Conservation (phyloP, 2,113 vertebrate species). For the Cervus canadensis region DNA sequence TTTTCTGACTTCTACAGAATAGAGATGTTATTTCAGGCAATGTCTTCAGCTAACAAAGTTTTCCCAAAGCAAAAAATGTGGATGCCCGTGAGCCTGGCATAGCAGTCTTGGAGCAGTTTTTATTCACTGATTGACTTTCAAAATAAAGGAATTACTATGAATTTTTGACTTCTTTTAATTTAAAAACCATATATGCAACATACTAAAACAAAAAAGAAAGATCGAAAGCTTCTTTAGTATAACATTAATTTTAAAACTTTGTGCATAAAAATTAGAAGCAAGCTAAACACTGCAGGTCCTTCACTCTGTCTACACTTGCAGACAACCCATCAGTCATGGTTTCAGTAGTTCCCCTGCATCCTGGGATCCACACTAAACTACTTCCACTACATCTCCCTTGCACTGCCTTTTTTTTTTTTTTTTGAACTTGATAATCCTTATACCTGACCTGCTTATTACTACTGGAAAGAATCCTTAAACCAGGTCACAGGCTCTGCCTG, state of each 20-base stretch:
- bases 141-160: conserved; percentile 1
- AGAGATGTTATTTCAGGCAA: conserved; percentile 34
- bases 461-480: background rate
- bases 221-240: background rate
- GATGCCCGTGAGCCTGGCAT: background rate
- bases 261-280: conserved; percentile 23
- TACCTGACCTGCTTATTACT: background rate
- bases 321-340: background rate
- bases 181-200: conserved; percentile 7
- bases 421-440: background rate
- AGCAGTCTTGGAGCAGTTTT: conserved; percentile 18
- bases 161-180: conserved; percentile 22
- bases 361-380: background rate
- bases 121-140: conserved; percentile 21
- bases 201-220: conserved; percentile 7
- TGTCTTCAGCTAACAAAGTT: conserved; percentile 39
- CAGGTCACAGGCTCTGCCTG: background rate
- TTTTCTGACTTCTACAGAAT: conserved; percentile 29
- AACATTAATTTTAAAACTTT: conserved; percentile 12
- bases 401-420: background rate
- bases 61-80: conserved; percentile 27
- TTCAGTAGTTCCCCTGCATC: background rate
- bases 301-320: background rate
- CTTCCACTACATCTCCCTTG: background rate
- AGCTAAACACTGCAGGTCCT: background rate